A percentile compares a stretch with the other conserved stretches of the same genome.
These are phyloP conservation scores for Spinus pinus DNA, from an alignment of 2,797 vertebrate genomes.

Conservation along the genomic window DNA sequence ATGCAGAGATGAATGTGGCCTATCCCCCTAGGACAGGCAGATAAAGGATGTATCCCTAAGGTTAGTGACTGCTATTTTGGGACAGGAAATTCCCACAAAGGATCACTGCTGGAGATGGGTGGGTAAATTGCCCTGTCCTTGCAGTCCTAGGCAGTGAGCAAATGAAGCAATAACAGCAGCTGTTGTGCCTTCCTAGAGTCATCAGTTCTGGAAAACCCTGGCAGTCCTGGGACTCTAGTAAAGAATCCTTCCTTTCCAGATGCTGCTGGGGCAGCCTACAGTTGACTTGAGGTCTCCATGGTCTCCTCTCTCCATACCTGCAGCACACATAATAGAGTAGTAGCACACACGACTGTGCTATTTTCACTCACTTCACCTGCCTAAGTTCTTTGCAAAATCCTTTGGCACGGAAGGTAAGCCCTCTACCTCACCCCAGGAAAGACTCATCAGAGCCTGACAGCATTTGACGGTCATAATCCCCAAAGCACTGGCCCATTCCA, in stretches of 20 bases:
- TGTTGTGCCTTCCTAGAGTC: background rate
- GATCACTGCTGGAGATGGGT: background rate
- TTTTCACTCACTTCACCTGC: background rate
- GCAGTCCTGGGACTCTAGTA: background rate
- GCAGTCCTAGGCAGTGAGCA: background rate
- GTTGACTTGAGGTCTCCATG: too few relatives aligned
- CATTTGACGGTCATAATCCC: accelerated
- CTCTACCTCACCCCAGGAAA: background rate
- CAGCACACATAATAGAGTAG: background rate
- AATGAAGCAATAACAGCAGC: background rate
- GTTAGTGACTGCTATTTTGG: background rate
- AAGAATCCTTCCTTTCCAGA: background rate
- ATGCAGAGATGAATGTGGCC: background rate
- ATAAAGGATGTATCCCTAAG: background rate
- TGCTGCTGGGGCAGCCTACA: background rate
- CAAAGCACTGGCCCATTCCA: background rate
- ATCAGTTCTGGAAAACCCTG: background rate
- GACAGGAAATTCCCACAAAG: background rate
- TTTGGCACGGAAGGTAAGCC: accelerated
- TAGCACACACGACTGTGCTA: accelerated
- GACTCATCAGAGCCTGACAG: background rate
- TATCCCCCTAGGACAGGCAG: background rate
- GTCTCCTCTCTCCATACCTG: background rate
- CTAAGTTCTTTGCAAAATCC: background rate
- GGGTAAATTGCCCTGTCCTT: background rate